Percentiles rank a stretch among this genome's conserved stretches.
phyloP scores from a whole-genome alignment of 2,113 vertebrate species.

The Nothoprocta pentlandii region DNA sequence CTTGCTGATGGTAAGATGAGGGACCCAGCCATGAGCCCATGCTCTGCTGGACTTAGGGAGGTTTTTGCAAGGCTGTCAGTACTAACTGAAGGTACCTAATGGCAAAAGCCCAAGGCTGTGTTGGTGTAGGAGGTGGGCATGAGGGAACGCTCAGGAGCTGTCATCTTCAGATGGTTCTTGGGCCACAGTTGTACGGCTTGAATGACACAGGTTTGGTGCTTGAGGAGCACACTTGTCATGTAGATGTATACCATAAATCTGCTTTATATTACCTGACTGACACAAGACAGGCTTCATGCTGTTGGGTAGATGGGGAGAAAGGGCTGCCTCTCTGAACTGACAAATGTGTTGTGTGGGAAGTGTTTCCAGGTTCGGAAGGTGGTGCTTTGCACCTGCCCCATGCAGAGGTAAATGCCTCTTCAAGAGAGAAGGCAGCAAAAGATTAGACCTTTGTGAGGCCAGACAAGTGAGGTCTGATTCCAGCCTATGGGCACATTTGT shows the following conservation, averaged over 20 bases:
- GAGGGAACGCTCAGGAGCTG: fast-evolving
- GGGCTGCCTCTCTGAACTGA: slow-evolving; percentile 53
- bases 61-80: not conserved
- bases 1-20: not conserved
- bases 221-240: not conserved
- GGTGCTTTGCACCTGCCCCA: slow-evolving; percentile 44
- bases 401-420: slow-evolving; percentile 54
- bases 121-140: not conserved
- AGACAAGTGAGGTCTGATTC: slow-evolving; percentile 65
- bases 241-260: not conserved
- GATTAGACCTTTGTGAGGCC: slow-evolving; percentile 60
- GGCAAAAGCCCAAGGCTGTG: not conserved
- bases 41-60: not conserved
- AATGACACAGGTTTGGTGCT: not conserved
- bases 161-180: fast-evolving
- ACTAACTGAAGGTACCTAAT: not conserved
- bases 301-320: slow-evolving; percentile 24
- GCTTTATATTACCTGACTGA: slow-evolving; percentile 23
- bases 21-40: not conserved
- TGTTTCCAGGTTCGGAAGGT: not conserved
- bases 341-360: slow-evolving; percentile 1
- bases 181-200: fast-evolving
- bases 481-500: slow-evolving; percentile 36
- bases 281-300: not conserved
- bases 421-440: slow-evolving; percentile 37